Base-by-base conservation (phyloP, 2,888 invertebrate genomes). In the Lomographa bimaculata region DNA sequence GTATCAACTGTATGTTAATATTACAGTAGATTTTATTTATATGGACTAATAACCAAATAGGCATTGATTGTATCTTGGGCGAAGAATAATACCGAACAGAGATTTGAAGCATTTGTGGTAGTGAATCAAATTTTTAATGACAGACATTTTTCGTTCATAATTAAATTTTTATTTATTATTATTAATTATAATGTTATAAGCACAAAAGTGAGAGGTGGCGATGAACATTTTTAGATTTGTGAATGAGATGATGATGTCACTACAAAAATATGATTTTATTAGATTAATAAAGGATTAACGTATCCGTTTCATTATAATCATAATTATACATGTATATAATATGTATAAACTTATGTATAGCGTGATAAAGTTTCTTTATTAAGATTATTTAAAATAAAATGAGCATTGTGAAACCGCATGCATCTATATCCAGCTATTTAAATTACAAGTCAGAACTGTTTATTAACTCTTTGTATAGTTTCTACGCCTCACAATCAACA, bases 161-260 rank as follows among this genome's bases (percentile, higher is more conserved):
- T n/a, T n/a, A n/a, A n/a, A n/a, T n/a, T n/a, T 3, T 19, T 2
- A 8, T 30, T 5, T 21, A 8, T 8, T 21, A 21, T 7, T 23
- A 7, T 1, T 27, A 16, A 18, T 25, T 19, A 12, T 7, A n/a
- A 36, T 17, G 14, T 30, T 30, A 25, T 5, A 24, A 21, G 2
- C 7, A 20, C 42, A 33, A 32, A 46, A 50, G 46, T 44, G 45
- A 50, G 46, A 53, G 57, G 50, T 40, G 36, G 46, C 11, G 19
- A 25, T 14, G 14, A 34, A n/a, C 44, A 56, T 57, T 56, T 55
- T 58, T 57, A 52, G 52, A 60, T 26, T 58, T 24, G 20, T 42
- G 35, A 47, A 48, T 37, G 32, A 38, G 19, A 34, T 20, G 20
- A 43, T 40, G 46, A 44, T 34, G 34, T 37, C 30, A 44, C 19